Base-by-base conservation (phyloP, 64 coral and sea anemone genomes). In the Montipora sp. region DNA sequence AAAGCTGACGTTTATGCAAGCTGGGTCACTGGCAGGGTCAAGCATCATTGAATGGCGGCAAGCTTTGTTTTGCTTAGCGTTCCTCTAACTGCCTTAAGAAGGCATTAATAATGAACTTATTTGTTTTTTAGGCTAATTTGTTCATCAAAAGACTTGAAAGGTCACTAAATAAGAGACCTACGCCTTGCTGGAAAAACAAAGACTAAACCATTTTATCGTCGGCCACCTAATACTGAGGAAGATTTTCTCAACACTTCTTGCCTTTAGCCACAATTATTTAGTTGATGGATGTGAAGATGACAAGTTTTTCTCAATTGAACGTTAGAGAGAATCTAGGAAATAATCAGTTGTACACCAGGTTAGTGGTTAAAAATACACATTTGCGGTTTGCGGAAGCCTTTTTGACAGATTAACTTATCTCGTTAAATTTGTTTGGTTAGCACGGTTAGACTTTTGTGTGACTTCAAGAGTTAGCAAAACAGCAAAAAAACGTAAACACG, bases 111-210 rank as follows among this genome's bases (percentile, higher is more conserved):
- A 82, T 18, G 55, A 82, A 61, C 58, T 82, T 82, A 82, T 82
- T 82, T 82, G 58, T 82, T 82, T 82, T 82, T 65, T 61, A 63
- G 80, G 80, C 80, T 82, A 82, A 63, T 63, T 61, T 11, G 57
- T 61, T 36, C 80, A 47, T 65, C 58, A 63, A 65, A 82, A 63
- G 58, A 36, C 23, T 82, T 45, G 9, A 82, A 65, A 65, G 80
- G 80, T 65, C 58, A 21, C 19, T 82, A 15, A 63, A 80, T 80
- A 20, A 13, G 20, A 65, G 27, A 82, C 55, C 58, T 10, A 82
- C 22, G 80, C 57, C 58, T 63, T 82, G 53, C 11, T 57, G 20
- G 11, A 82, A 14, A 24, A 36, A 61, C 51, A 36, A 80, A 75
- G 4, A 71, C 68, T 20, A 15, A 5, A 71, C 68, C 20, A 15